These are phyloP conservation scores for Pangasius sanitwongsei DNA, from an alignment of 2,797 vertebrate genomes.

Conservation along the genomic window DNA sequence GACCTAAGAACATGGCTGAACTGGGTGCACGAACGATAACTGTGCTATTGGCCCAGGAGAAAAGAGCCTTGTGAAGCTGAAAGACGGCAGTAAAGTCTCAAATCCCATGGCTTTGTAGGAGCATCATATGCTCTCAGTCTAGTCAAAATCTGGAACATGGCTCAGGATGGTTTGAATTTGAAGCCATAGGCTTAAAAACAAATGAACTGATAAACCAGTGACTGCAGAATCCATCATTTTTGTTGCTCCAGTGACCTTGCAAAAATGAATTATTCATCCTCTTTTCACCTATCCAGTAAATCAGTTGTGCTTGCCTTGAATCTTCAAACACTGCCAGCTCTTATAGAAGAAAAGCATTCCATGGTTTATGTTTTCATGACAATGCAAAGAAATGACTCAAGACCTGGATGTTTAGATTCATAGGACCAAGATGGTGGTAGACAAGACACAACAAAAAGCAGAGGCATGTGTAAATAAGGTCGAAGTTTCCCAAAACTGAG, in stretches of 20 bases:
- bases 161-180: conserved; percentile 18
- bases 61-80: background rate
- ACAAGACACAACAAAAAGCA: conserved; percentile 61
- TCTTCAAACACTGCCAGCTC: conserved; percentile 28
- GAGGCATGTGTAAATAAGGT: conserved; percentile 53
- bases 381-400: conserved; percentile 27
- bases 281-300: conserved; percentile 7
- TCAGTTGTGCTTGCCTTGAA: conserved; percentile 16
- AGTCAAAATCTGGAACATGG: background rate
- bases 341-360: background rate
- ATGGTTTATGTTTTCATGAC: conserved; percentile 34
- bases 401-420: conserved; percentile 40
- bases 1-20: background rate
- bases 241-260: background rate
- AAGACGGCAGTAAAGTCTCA: background rate
- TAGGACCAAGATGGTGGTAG: conserved; percentile 30
- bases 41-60: background rate
- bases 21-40: background rate
- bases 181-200: background rate
- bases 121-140: background rate
- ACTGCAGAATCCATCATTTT: conserved; percentile 1
- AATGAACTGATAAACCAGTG: conserved; percentile 21
- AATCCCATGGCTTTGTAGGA: conserved; percentile 4
- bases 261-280: conserved; percentile 8
- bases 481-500: conserved; percentile 63